Evolutionary conservation across 2,113 vertebrate genomes (phyloP).

Genomic region (Lagopus leucura): DNA sequence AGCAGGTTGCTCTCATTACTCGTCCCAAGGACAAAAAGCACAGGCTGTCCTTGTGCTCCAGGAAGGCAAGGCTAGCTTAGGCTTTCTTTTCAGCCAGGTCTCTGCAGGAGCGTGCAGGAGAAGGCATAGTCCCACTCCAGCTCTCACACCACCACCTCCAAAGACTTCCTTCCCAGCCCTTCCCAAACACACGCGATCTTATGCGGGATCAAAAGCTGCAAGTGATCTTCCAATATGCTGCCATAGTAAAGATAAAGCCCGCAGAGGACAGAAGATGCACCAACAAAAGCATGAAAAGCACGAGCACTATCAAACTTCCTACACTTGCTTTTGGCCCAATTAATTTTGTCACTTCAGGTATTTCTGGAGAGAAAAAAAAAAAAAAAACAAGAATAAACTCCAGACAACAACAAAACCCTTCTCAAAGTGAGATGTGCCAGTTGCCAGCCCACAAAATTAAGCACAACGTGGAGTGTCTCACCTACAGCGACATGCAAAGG

Average conservation of each 20-base stretch:
- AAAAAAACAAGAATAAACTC: background rate
- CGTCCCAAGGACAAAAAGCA: constrained; percentile 2
- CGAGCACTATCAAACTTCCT: background rate
- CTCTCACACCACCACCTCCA: background rate
- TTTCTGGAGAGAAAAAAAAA: background rate
- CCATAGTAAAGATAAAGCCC: constrained; percentile 38
- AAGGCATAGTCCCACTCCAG: rapidly evolving
- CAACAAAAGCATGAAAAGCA: constrained; percentile 29
- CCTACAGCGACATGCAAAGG: background rate
- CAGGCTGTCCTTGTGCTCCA: background rate
- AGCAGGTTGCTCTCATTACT: constrained; percentile 13
- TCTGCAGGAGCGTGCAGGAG: background rate
- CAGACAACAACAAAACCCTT: background rate
- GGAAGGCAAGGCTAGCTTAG: constrained; percentile 5
- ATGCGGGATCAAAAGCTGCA: constrained; percentile 42
- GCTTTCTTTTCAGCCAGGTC: background rate
- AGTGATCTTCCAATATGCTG: constrained; percentile 19
- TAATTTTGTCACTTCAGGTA: constrained; percentile 26
- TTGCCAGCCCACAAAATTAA: background rate
- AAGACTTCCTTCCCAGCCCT: background rate
- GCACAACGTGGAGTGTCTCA: background rate
- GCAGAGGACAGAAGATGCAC: background rate
- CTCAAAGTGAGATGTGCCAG: background rate
- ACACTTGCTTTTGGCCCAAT: background rate
- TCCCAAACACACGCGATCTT: background rate